Conservation (phyloP, 2,113 vertebrate genomes). For the Scomber colias region DNA sequence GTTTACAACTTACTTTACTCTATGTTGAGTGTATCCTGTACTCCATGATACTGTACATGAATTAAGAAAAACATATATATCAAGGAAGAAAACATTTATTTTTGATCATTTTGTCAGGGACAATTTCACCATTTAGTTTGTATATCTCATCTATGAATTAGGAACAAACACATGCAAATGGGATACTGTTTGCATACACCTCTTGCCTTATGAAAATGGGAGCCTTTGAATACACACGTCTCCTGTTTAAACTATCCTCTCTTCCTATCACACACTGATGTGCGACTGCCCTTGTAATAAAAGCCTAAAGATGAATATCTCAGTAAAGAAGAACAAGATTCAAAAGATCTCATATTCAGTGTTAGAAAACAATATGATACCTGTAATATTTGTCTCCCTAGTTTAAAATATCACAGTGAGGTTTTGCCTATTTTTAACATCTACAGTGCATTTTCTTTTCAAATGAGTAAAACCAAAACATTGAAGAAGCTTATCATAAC, state of each 20-base stretch:
- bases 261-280: neutral
- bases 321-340: neutral
- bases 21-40: neutral
- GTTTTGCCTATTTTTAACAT: slow-evolving; percentile 12
- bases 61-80: too few relatives aligned
- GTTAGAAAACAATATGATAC: neutral
- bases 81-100: neutral
- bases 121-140: neutral
- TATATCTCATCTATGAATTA: slow-evolving; percentile 4
- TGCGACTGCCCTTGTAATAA: neutral
- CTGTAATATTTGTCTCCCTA: neutral
- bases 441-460: neutral
- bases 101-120: neutral
- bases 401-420: neutral
- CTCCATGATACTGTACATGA: too few relatives aligned
- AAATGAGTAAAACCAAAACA: neutral
- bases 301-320: neutral
- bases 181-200: slow-evolving; percentile 48
- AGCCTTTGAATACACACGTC: slow-evolving; percentile 19
- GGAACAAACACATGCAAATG: slow-evolving; percentile 45
- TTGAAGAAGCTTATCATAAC: neutral
- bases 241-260: slow-evolving; percentile 36
- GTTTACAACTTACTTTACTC: neutral
- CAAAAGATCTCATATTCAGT: neutral
- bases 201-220: slow-evolving; percentile 43